Base-by-base conservation (phyloP, 2,888 invertebrate species). In the Omphaloscelis lunosa region DNA sequence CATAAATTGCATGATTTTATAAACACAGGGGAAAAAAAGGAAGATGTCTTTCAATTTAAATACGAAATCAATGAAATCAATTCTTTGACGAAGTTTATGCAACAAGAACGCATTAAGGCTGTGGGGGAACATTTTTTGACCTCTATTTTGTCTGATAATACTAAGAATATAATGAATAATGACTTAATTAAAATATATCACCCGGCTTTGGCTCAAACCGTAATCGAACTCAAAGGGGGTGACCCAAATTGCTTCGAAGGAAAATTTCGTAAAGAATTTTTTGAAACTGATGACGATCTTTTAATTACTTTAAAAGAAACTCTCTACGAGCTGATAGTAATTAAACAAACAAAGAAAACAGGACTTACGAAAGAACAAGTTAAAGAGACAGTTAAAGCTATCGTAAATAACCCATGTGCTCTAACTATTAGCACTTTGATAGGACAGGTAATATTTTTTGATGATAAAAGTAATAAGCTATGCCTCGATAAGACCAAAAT, bases 181-280 rank as follows among this genome's bases (percentile, higher is more conserved):
- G 85, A 90, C 29, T 78, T 92, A 45, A 86, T 92, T 29, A 87
- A 89, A 82, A 83, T 85, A 41, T 92, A 91, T 69, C 92, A 92
- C 66, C 90, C 90, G 34, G 89, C 91, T 23, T 73, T 92, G 68
- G 88, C 87, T 15, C 84, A 84, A 71, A 71, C 90, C 70, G 91
- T 92, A 9, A 77, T 92, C 23, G 62, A 86, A 48, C 71, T 88
- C 27, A 67, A 66, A 59, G 63, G n/a, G 29, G 23, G 48, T 29
- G 67, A 78, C n/a, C 11, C 63, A 56, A 76, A 72, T 53, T 79
- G 73, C 12, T 41, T 70, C n/a, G 62, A 76, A 8, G 89, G 87
- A 12, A 86, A 75, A 77, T 92, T 92, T 80, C 86, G 86, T 7
- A 66, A 80, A 5, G 86, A 86, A 0, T 92, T 92, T 82, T 92